phyloP scores from a whole-genome alignment of 2,113 vertebrate species.

The Dromaius novaehollandiae region DNA sequence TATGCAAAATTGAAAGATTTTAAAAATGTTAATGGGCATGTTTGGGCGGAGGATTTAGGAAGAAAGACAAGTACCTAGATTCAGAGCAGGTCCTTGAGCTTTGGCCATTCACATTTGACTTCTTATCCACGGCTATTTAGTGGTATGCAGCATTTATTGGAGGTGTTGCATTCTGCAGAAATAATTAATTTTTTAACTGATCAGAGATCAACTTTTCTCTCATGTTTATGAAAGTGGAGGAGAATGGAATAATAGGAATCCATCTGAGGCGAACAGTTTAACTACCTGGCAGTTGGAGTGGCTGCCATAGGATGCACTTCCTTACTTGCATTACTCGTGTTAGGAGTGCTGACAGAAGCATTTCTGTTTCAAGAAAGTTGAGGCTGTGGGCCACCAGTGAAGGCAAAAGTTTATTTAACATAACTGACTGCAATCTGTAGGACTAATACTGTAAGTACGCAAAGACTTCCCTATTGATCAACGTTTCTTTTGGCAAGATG shows the following conservation, averaged over 20 bases:
- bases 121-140: not conserved
- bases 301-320: not conserved
- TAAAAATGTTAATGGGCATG: not conserved
- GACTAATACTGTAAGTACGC: not conserved
- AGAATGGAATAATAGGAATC: not conserved
- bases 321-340: not conserved
- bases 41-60: fast-evolving
- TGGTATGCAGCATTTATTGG: not conserved
- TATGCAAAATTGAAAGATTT: not conserved
- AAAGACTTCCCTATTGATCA: not conserved
- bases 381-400: not conserved
- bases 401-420: not conserved
- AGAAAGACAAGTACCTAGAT: not conserved
- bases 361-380: not conserved
- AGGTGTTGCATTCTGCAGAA: not conserved
- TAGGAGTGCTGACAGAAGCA: not conserved
- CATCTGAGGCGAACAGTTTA: not conserved
- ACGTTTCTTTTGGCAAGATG: not conserved
- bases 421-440: not conserved
- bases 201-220: not conserved
- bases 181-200: not conserved
- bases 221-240: not conserved
- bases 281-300: not conserved
- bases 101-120: not conserved
- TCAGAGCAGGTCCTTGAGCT: not conserved